These are phyloP conservation scores for Pterophyllum scalare DNA, from an alignment of 2,113 vertebrate genomes.

Conservation along the genomic window DNA sequence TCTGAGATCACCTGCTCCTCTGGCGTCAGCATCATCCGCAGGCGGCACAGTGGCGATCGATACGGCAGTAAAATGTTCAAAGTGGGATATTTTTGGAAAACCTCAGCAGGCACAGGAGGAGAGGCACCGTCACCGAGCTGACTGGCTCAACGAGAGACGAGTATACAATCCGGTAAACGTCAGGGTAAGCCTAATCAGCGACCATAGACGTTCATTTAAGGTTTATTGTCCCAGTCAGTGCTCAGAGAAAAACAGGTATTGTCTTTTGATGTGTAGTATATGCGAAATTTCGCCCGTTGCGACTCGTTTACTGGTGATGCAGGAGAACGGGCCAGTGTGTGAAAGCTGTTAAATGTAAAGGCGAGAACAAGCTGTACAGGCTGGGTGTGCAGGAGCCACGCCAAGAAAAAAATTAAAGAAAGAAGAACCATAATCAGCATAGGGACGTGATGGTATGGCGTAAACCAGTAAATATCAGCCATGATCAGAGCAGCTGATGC, in stretches of 20 bases:
- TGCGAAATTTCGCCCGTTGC: background rate
- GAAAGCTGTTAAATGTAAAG: background rate
- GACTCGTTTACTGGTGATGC: background rate
- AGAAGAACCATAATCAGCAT: background rate
- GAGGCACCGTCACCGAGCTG: background rate
- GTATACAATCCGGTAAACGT: background rate
- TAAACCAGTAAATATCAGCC: background rate
- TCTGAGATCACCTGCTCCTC: slow-evolving; percentile 53
- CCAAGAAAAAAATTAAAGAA: background rate
- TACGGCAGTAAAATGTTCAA: slow-evolving; percentile 43
- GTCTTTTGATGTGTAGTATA: background rate
- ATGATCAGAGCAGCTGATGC: background rate
- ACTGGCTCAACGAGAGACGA: background rate
- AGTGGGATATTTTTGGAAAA: slow-evolving; percentile 43
- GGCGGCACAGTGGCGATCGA: slow-evolving; percentile 60
- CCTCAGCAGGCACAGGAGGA: background rate
- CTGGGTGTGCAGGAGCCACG: background rate
- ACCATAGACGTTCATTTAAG: background rate
- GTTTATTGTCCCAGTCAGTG: background rate
- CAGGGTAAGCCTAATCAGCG: slow-evolving; percentile 28
- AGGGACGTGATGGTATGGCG: background rate
- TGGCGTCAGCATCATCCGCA: slow-evolving; percentile 59
- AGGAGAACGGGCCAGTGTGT: background rate
- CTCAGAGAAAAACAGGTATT: background rate
- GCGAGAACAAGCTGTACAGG: slow-evolving; percentile 2